Percentiles rank a stretch among this genome's conserved stretches.
Evolutionary conservation across 2,113 vertebrate species (phyloP).

Genomic region (Orthochromis indermauri): DNA sequence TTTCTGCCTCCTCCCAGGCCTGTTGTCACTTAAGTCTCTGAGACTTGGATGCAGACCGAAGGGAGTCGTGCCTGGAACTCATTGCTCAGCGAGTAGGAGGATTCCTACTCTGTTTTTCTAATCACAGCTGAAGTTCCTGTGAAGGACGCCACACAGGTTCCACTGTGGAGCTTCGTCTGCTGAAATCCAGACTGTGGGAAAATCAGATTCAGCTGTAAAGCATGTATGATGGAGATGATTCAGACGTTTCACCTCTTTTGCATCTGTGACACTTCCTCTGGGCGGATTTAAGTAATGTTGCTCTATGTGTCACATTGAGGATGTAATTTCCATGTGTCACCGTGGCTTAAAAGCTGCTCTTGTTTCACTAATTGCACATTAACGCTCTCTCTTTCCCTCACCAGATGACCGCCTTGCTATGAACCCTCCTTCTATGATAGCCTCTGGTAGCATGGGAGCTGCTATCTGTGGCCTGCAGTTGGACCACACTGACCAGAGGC

Average conservation of each 20-base stretch:
- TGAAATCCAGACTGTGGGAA: conserved; percentile 62
- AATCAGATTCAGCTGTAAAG: conserved; percentile 33
- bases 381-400: neutral
- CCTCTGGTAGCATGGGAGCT: conserved; percentile 90
- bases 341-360: neutral
- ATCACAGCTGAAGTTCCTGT: conserved; percentile 51
- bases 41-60: conserved; percentile 15
- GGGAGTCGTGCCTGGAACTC: conserved; percentile 56
- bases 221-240: neutral
- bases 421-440: conserved; percentile 96
- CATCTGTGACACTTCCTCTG: conserved; percentile 1
- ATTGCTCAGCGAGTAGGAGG: conserved; percentile 58
- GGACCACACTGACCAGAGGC: conserved; percentile 72
- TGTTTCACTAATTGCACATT: neutral
- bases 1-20: conserved; percentile 21
- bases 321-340: neutral
- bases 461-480: conserved; percentile 91
- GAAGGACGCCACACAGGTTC: conserved; percentile 38
- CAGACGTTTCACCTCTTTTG: conserved; percentile 2
- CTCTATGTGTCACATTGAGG: neutral
- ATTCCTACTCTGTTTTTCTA: conserved; percentile 66
- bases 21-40: conserved; percentile 42
- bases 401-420: conserved; percentile 93
- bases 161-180: neutral
- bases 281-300: neutral